Conservation (phyloP, 2,888 invertebrate genomes). For the Tachina lurida region DNA sequence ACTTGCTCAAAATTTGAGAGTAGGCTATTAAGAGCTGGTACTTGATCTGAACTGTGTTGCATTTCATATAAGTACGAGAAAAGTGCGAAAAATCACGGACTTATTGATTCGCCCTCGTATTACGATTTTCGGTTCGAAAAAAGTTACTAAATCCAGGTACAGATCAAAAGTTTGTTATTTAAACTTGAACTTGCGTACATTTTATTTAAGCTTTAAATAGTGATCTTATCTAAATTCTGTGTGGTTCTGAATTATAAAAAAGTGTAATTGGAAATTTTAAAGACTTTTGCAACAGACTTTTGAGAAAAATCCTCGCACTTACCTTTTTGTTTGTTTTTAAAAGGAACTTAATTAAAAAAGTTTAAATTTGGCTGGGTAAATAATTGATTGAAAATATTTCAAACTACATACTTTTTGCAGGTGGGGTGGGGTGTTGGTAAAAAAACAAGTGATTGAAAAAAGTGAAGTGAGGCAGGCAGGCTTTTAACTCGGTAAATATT, state of each 20-base stretch:
- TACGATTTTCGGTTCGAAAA: no score
- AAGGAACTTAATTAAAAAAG: slow-evolving; percentile 22
- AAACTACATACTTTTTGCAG: slow-evolving; percentile 55
- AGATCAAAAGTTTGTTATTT: neutral
- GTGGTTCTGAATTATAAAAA: neutral
- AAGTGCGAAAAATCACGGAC: no score
- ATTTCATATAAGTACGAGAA: no score
- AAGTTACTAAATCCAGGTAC: no score
- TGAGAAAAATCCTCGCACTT: slow-evolving; percentile 58
- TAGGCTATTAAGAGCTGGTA: no score
- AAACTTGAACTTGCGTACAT: neutral
- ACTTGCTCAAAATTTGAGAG: no score
- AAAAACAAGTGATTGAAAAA: slow-evolving; percentile 14
- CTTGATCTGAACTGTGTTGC: no score
- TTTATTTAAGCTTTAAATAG: neutral
- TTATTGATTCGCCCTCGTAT: no score
- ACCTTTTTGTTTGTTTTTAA: slow-evolving; percentile 42
- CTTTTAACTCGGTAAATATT: slow-evolving; percentile 16
- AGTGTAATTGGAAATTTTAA: slow-evolving; percentile 29
- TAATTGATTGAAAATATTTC: slow-evolving; percentile 25
- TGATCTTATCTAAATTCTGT: slow-evolving; percentile 57
- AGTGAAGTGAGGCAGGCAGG: slow-evolving; percentile 18
- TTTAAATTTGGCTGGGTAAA: neutral
- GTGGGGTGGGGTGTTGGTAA: slow-evolving; percentile 22
- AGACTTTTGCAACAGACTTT: slow-evolving; percentile 43